A percentile compares a stretch with the other conserved stretches of the same genome.
phyloP scores from a whole-genome alignment of 2,113 vertebrate genomes.

The Phalacrocorax carbo region DNA sequence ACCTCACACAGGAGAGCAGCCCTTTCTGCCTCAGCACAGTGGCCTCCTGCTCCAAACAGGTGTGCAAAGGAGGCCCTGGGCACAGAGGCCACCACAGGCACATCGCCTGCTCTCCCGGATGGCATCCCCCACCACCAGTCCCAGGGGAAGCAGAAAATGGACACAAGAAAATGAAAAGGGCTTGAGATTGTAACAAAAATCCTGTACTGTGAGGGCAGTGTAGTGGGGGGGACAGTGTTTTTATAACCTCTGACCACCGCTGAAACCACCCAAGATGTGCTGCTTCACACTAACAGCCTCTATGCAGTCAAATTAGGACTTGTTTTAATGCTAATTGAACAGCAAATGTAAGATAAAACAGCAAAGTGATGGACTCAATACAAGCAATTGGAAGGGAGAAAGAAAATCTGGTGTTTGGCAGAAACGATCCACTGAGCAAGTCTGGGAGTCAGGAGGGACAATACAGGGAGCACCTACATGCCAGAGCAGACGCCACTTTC shows the following conservation, averaged over 20 bases:
- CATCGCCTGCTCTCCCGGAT: fast-evolving
- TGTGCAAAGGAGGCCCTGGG: not conserved
- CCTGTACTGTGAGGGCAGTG: not conserved
- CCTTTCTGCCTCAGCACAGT: not conserved
- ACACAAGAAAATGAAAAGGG: not conserved
- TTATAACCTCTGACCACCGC: not conserved
- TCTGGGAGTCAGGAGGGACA: not conserved
- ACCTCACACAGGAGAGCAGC: fast-evolving
- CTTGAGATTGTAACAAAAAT: not conserved
- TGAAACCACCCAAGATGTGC: not conserved
- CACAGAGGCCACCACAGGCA: no score
- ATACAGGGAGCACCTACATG: not conserved
- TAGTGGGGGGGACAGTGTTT: not conserved
- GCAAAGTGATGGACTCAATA: not conserved
- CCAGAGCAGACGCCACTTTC: not conserved
- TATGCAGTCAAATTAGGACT: not conserved
- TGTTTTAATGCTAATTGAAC: not conserved
- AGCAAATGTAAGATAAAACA: not conserved
- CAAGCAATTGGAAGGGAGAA: not conserved
- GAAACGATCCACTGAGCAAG: fast-evolving
- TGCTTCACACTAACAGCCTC: not conserved
- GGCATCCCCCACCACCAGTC: no score
- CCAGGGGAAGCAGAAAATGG: fast-evolving
- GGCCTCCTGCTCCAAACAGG: not conserved
- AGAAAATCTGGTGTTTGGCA: not conserved